Evolutionary conservation across 2,888 invertebrate species (phyloP).

Genomic region (Mesochorus sp.): DNA sequence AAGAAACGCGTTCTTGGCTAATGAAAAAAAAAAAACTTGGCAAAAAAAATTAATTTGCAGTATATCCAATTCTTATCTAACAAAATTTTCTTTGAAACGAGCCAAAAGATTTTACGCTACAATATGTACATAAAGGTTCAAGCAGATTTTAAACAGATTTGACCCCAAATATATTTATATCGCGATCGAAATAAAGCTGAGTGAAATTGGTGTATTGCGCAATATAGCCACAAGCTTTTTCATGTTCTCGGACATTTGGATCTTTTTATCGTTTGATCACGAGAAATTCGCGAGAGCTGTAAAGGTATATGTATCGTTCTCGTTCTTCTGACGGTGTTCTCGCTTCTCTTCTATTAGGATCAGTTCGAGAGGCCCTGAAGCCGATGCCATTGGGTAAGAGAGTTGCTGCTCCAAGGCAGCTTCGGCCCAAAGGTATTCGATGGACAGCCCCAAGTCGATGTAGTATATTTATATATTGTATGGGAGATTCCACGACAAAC

Average conservation of each 20-base stretch:
- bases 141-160: no score
- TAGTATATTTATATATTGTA: neutral
- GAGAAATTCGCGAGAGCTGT: slow-evolving; percentile 1
- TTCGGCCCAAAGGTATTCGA: slow-evolving; percentile 45
- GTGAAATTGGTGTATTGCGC: neutral
- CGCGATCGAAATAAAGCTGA: neutral
- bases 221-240: neutral
- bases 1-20: neutral
- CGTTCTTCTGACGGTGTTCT: neutral
- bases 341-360: slow-evolving; percentile 31
- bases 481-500: neutral
- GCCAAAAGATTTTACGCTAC: no score
- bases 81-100: no score
- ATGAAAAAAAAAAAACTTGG: neutral
- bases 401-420: slow-evolving; percentile 33
- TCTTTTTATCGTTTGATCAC: slow-evolving; percentile 21
- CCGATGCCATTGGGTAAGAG: slow-evolving; percentile 49
- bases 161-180: no score
- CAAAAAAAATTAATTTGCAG: no score
- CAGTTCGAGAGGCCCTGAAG: slow-evolving; percentile 49
- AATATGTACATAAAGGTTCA: no score
- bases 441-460: slow-evolving; percentile 35
- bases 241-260: slow-evolving; percentile 10
- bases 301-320: neutral
- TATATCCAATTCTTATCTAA: no score